Conservation (phyloP, 1,140 invertebrate genomes). For the Microvelia longipes region DNA sequence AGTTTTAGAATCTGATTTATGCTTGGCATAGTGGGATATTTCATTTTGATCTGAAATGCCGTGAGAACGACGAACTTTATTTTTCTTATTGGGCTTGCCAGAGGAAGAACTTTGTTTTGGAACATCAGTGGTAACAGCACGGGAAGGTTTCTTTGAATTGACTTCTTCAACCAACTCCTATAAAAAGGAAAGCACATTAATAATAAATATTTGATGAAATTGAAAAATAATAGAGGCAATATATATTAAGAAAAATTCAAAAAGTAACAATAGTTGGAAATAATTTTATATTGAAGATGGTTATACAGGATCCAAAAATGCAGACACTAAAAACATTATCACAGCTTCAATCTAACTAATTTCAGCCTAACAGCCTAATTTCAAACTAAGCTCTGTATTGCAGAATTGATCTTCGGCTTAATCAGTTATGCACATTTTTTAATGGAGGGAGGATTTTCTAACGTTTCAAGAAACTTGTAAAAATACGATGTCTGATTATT, state of each 20-base stretch:
- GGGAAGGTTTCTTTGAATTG: neutral
- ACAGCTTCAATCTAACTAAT: too few species aligned
- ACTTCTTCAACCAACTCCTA: neutral
- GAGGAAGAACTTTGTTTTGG: neutral
- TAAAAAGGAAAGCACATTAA: neutral
- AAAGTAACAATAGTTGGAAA: too few species aligned
- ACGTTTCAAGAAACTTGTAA: too few species aligned
- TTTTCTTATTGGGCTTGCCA: neutral
- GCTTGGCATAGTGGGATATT: neutral
- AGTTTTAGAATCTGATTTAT: neutral
- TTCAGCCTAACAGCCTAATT: too few species aligned
- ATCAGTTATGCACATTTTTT: too few species aligned
- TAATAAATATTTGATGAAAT: neutral
- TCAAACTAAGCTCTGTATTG: too few species aligned
- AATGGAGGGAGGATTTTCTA: too few species aligned
- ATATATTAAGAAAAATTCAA: neutral
- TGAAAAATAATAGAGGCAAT: neutral
- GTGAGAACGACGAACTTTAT: slow-evolving; percentile 1
- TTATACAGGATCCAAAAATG: too few species aligned
- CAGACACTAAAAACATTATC: too few species aligned
- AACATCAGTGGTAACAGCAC: neutral
- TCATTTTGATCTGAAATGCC: neutral
- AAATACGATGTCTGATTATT: too few species aligned
- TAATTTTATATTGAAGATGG: too few species aligned
- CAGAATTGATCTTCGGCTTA: too few species aligned